Evolutionary conservation across 2,113 vertebrate genomes (phyloP), one percentile per base, ranked within the genome.

Genomic region (Dolichotis patagonum): DNA sequence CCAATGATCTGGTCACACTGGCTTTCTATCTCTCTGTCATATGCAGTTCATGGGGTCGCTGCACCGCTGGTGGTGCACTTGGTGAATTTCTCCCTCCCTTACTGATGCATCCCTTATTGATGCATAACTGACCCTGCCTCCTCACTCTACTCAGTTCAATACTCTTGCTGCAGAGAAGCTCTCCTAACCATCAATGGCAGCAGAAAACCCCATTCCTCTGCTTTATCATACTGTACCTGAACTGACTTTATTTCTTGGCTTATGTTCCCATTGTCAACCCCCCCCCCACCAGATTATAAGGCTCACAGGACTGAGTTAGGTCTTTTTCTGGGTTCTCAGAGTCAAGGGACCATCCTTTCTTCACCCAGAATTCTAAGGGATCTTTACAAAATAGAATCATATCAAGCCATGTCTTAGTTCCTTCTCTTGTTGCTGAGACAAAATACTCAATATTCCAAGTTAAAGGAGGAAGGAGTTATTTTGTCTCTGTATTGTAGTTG

Each of bases 261-360:
- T 69, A 78, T 54, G 8, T 73, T 13, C 14, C 52, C 6, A 84
- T 7, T 63, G 49, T 30, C 69, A 83, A 86, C n/a, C n/a, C n/a
- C n/a, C 83, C 54, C 60, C 43, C 54, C 52, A 67, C 19, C 49
- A 83, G 49, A n/a, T 13, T 49, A 32, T 62, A 65, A 90, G 35
- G 17, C 69, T 20, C 28, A 84, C 1, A 26, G 43, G 22, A 7
- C 75, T 87, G 54, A 62, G 49, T 65, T 65, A 73, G 32, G 26
- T 28, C 94, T 73, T 17, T 43, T 90, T 96, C 43, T 83, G 35
- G 58, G 19, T 63, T 92, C 24, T n/a, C 43, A 54, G 28, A 52
- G 17, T 10, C 60, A 82, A 86, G 35, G 73, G 32, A 67, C 19
- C 65, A 85, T 41, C 16, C 4, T n/a, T 80, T 73, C 85, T 77